Base-by-base conservation (phyloP, 2,797 vertebrate species). In the Crenuchus spilurus region DNA sequence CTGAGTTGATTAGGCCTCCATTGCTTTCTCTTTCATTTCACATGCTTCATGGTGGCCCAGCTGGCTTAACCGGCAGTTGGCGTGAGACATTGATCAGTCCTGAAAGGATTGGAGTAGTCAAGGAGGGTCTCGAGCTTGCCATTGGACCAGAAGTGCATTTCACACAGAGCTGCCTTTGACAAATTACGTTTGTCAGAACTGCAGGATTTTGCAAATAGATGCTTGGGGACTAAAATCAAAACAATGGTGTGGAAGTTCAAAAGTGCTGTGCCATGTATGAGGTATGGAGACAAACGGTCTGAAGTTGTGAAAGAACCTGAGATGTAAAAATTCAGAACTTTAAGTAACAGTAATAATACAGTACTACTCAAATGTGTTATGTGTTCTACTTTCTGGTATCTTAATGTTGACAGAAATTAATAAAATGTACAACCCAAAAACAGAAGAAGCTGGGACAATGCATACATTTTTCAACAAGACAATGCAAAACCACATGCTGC, bases 71-170 rank as follows among this genome's bases (percentile, higher is more conserved):
- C 67, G 77, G 46, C 18, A 22, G 64, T 26, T 6, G 18, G 3
- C 75, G 11, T 81, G 74, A 39, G 74, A 76, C 10, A 66, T 80
- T 78, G 74, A 79, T 72, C 52, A 74, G 22, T 46, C 66, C 57
- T 72, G 77, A 76, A 74, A 62, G 48, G 16, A 24, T 61, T 7
- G 14, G 30, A 33, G 41, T n/a, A 2, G 26, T 31, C 6, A 33
- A 41, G 30, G 51, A 44, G 10, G 6, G 20, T 26, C 28, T 31
- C n/a, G 8, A 67, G 26, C 8, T 16, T 22, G 14, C 22, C 48
- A 24, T 10, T 37, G 4, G 35, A 37, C 35, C 35, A 4, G 35
- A 37, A 37, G 35, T 4, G 10, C 4, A 10, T 37, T 41, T 72
- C 37, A 61, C 46, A 26, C 18, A 18, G 37, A 62, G 67, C 18